Evolutionary conservation across 2,113 vertebrate species (phyloP).

Genomic region (Leptocoma aspasia): DNA sequence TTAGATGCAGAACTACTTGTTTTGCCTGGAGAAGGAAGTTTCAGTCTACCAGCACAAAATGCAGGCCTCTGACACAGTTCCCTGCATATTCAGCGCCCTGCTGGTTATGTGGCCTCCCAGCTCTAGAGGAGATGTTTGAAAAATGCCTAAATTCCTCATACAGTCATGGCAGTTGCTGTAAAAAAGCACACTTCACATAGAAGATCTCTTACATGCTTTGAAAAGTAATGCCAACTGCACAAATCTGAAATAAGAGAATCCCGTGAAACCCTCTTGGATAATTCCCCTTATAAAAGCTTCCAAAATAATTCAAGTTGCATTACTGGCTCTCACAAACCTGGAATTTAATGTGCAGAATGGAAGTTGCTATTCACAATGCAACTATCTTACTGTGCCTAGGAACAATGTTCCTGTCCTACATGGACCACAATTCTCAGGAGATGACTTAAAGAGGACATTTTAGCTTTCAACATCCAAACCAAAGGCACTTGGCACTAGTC

Average conservation of each 20-base stretch:
- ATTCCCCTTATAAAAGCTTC: constrained; percentile 32
- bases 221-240: neutral
- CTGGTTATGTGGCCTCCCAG: neutral
- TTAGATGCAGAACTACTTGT: neutral
- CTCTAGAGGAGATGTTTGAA: neutral
- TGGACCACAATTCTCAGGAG: neutral
- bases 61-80: neutral
- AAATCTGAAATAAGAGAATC: neutral
- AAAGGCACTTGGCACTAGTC: neutral
- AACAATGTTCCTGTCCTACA: neutral
- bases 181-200: neutral
- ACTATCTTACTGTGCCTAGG: neutral
- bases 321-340: neutral
- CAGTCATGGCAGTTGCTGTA: neutral
- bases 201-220: neutral
- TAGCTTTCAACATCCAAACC: neutral
- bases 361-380: neutral
- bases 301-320: neutral
- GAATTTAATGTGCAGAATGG: neutral
- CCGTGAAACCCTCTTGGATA: neutral
- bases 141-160: neutral
- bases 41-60: neutral
- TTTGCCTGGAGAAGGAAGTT: neutral
- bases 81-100: neutral
- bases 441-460: neutral